Percentiles rank a stretch among this genome's conserved stretches.
phyloP scores from a whole-genome alignment of 1,140 invertebrate species.

The Brachionus rotundiformis region DNA sequence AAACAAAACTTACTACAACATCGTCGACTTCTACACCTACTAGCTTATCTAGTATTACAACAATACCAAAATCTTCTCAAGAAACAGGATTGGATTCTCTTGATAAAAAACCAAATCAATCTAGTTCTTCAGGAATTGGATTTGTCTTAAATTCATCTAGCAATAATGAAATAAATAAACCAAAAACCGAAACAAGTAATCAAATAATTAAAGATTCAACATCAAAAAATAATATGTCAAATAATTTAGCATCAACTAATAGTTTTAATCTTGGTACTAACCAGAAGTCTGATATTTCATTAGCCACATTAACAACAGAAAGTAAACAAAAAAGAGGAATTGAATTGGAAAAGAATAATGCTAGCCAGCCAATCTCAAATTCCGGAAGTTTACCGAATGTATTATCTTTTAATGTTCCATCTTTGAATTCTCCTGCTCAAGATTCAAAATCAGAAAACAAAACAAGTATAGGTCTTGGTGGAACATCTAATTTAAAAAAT shows the following conservation, averaged over 20 bases:
- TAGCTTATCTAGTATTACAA: too few relatives aligned
- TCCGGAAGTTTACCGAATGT: slow-evolving; percentile 28
- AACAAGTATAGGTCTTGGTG: neutral
- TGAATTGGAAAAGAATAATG: neutral
- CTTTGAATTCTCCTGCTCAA: neutral
- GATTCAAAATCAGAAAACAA: slow-evolving; percentile 31
- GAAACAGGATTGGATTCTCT: too few relatives aligned
- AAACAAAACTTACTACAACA: too few relatives aligned
- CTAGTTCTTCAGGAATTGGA: neutral
- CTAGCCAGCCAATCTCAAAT: neutral
- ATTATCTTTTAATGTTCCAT: slow-evolving; percentile 47
- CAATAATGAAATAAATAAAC: neutral
- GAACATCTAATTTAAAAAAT: neutral
- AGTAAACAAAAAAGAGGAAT: neutral
- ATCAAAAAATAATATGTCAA: neutral
- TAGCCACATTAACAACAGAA: neutral
- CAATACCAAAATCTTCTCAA: too few relatives aligned
- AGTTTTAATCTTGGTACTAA: neutral
- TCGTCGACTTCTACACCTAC: neutral
- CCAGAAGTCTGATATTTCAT: neutral
- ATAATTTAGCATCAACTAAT: neutral
- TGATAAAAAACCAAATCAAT: too few relatives aligned
- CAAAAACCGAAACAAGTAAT: neutral
- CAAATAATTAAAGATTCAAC: neutral
- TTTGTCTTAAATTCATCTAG: neutral